phyloP scores from a whole-genome alignment of 1,140 invertebrate species.

The Eulimnadia texana region DNA sequence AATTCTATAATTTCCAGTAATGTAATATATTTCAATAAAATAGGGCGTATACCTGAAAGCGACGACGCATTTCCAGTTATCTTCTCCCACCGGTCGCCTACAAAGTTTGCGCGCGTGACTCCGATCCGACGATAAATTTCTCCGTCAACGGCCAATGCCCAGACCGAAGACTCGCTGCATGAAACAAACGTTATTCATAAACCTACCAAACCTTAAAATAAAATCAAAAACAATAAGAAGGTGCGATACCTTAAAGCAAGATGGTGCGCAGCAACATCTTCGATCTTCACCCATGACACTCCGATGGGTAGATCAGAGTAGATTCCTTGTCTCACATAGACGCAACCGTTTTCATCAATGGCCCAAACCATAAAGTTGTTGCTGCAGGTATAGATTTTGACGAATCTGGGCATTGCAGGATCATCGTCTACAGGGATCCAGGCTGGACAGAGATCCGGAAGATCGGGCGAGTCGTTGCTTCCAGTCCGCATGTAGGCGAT shows the following conservation, averaged over 20 bases:
- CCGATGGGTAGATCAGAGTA: conserved; percentile 37
- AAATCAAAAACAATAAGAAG: not conserved
- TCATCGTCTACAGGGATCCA: conserved; percentile 34
- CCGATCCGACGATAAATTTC: conserved; percentile 35
- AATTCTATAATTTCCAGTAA: no score
- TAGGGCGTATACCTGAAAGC: conserved; percentile 8
- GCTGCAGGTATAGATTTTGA: conserved; percentile 32
- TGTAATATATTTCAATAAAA: no score
- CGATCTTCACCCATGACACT: conserved; percentile 35
- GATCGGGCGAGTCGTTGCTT: conserved; percentile 30
- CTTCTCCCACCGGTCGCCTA: conserved; percentile 40
- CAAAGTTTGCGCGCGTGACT: conserved; percentile 33
- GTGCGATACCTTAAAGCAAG: conserved; percentile 32
- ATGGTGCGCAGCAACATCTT: conserved; percentile 34
- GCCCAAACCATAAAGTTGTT: conserved; percentile 40
- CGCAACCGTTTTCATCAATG: conserved; percentile 34
- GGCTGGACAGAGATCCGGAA: conserved; percentile 31
- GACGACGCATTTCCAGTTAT: conserved; percentile 28
- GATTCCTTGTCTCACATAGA: conserved; percentile 38
- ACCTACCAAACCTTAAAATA: not conserved
- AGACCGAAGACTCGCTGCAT: conserved; percentile 33
- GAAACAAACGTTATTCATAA: no score
- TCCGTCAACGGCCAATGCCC: conserved; percentile 33
- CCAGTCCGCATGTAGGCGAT: conserved; percentile 36
- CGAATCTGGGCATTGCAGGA: conserved; percentile 2